These are phyloP conservation scores for Entomobrya proxima DNA, from an alignment of 2,888 invertebrate species.

Conservation along the genomic window DNA sequence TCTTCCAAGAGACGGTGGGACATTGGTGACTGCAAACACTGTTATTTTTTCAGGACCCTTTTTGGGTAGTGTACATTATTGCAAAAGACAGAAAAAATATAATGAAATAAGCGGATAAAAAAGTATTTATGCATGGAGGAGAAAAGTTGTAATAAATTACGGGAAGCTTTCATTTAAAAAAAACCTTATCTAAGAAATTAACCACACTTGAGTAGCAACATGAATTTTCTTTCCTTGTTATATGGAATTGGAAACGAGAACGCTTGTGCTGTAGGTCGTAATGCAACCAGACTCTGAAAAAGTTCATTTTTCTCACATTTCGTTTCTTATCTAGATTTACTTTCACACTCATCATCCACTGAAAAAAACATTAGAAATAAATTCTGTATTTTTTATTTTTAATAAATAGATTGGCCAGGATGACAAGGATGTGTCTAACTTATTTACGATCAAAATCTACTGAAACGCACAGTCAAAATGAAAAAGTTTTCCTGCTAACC, in stretches of 20 bases:
- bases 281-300: too few relatives aligned
- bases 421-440: too few relatives aligned
- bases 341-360: background rate
- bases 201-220: slow-evolving; percentile 62
- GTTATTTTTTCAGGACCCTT: background rate
- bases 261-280: too few relatives aligned
- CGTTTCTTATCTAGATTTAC: too few relatives aligned
- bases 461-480: background rate
- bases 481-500: background rate
- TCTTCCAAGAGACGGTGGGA: background rate
- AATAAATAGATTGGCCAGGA: background rate
- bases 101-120: slow-evolving; percentile 60
- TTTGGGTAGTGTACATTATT: background rate
- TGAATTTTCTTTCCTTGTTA: slow-evolving; percentile 47
- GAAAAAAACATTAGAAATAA: background rate
- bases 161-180: slow-evolving; percentile 52
- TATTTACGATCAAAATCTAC: background rate
- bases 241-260: background rate
- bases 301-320: too few relatives aligned
- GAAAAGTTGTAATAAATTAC: slow-evolving; percentile 64
- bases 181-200: slow-evolving; percentile 61
- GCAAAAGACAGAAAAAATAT: slow-evolving; percentile 36
- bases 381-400: background rate
- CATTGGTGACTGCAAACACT: too few relatives aligned
- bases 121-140: slow-evolving; percentile 64